Evolutionary conservation across 2,113 vertebrate species (phyloP).

Genomic region (Corydoras sp.): DNA sequence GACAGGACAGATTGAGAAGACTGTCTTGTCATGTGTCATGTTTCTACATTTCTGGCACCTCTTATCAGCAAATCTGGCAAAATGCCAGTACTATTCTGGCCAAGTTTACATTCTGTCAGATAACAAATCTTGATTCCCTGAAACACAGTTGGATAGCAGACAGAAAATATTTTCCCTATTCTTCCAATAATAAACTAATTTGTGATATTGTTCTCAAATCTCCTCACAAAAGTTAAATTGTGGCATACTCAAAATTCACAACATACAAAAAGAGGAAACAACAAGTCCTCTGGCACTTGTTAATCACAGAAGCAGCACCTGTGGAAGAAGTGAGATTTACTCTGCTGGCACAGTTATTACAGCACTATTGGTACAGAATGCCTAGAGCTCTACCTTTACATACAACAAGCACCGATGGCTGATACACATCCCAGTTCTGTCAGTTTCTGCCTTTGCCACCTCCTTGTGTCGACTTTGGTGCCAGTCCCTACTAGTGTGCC

Average conservation of each 20-base stretch:
- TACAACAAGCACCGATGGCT: background rate
- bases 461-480: background rate
- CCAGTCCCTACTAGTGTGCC: conserved; percentile 81
- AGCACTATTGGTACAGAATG: background rate
- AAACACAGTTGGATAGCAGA: background rate
- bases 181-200: background rate
- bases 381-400: background rate
- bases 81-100: conserved; percentile 33
- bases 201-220: background rate
- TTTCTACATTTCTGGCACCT: conserved; percentile 34
- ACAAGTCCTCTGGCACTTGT: too few species aligned
- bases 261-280: background rate
- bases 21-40: conserved; percentile 42
- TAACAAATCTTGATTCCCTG: conserved; percentile 12
- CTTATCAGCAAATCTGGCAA: conserved; percentile 38
- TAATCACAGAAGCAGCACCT: too few species aligned
- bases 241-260: background rate
- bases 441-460: background rate
- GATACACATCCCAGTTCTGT: background rate
- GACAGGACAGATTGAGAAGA: conserved; percentile 42
- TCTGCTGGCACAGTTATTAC: background rate
- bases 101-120: conserved; percentile 31
- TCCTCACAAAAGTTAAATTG: too few species aligned
- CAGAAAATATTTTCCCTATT: background rate
- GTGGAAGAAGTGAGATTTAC: too few species aligned